These are phyloP conservation scores for Drosophila paramelanica DNA, from an alignment of 2,888 invertebrate species.

Conservation along the genomic window DNA sequence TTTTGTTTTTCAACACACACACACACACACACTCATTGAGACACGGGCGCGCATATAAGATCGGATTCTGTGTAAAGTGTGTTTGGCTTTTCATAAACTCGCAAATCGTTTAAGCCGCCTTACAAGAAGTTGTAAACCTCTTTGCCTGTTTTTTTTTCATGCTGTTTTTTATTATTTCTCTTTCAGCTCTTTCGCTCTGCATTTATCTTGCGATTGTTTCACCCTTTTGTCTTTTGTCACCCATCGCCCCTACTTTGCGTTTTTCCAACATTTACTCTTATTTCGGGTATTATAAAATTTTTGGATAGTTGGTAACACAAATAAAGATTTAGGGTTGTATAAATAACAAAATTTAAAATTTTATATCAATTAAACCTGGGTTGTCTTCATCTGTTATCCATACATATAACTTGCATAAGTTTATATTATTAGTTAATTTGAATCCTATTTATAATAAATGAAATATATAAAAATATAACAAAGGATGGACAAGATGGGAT, in stretches of 20 bases:
- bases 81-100: constrained; percentile 78
- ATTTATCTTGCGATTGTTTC: constrained; percentile 36
- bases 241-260: constrained; percentile 3
- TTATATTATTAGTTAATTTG: too few relatives aligned
- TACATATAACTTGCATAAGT: too few relatives aligned
- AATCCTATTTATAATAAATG: too few relatives aligned
- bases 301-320: too few relatives aligned
- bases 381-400: too few relatives aligned
- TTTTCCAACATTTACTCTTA: constrained; percentile 8
- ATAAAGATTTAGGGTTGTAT: background rate
- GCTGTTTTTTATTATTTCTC: constrained; percentile 16
- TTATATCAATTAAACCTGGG: too few relatives aligned
- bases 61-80: constrained; percentile 65
- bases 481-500: too few relatives aligned
- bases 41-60: constrained; percentile 8
- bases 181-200: constrained; percentile 33
- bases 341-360: too few relatives aligned
- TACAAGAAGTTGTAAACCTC: constrained; percentile 78
- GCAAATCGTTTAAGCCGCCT: constrained; percentile 78
- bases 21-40: background rate
- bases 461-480: too few relatives aligned
- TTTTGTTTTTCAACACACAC: constrained; percentile 6
- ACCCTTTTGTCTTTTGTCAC: constrained; percentile 38
- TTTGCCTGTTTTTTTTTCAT: constrained; percentile 45
- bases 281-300: background rate